Evolutionary conservation across 2,113 vertebrate species (phyloP), one percentile per base, ranked within the genome.

Genomic region (Macrotus californicus): DNA sequence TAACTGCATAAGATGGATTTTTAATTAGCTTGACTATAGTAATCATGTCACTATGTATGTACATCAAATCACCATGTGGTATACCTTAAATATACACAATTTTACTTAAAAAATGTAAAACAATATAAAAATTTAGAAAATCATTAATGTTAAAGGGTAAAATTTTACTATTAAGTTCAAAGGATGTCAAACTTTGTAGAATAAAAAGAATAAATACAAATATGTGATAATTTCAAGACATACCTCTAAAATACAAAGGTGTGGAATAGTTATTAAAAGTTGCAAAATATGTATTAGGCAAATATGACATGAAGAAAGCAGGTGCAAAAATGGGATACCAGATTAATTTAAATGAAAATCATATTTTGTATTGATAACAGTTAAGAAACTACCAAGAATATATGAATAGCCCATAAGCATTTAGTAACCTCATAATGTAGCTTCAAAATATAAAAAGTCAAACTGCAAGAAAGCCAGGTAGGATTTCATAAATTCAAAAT

Each of bases 271-370:
- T 92, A 72, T 84, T 87, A 84, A 70, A 29, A 80, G 13, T 56
- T 67, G 12, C 52, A 80, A 82, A 85, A 83, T 24, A 67, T 39
- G 15, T 59, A 7, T 76, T 41, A 87, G 39, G 24, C n/a, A 90
- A 95, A 92, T 77, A 77, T 16, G 83, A 92, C 89, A 87, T 24
- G 76, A 95, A 86, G 34, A 94, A 96, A 84, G 18, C 16, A 56
- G 31, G 7, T 84, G 85, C 5, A 77, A 79, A 96, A 89, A 36
- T 85, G 31, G 26, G 59, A 84, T 7, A 41, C 8, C 34, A 31
- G n/a, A 70, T 75, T 26, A 72, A 56, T 85, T 79, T 31, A 80
- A 80, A 88, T 80, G 36, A 73, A 81, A 96, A 61, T 61, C 4
- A 6, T 80, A 46, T 88, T 93, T 96, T 88, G 14, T 75, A 79